Conservation (phyloP, 2,113 vertebrate species). For the Zootoca vivipara region DNA sequence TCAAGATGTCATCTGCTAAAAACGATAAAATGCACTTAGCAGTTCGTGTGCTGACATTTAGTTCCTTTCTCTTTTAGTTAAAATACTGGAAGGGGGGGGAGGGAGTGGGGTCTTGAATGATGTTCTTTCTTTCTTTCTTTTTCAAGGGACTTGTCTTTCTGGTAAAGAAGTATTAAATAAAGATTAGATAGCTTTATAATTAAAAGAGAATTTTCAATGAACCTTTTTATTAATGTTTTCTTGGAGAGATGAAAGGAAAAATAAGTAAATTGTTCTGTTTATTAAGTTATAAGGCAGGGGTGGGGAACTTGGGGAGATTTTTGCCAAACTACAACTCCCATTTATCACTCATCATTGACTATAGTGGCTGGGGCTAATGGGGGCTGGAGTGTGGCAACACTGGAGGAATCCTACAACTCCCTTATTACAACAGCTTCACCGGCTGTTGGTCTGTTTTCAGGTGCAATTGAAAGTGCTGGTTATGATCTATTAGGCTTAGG, state of each 20-base stretch:
- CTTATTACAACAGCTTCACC: not conserved
- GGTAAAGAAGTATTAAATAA: not conserved
- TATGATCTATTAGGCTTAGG: too few relatives aligned
- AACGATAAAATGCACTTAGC: constrained; percentile 10
- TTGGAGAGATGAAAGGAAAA: not conserved
- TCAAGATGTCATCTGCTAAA: constrained; percentile 13
- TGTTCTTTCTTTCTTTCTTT: not conserved
- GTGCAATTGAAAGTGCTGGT: too few relatives aligned
- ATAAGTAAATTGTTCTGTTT: not conserved
- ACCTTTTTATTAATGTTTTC: not conserved
- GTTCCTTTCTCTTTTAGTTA: not conserved
- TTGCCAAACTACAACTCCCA: too few relatives aligned
- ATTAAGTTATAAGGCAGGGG: not conserved
- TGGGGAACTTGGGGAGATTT: too few relatives aligned
- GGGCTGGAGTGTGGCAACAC: too few relatives aligned
- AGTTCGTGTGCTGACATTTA: not conserved
- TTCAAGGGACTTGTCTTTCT: not conserved
- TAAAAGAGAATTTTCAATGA: not conserved
- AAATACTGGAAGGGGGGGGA: not conserved
- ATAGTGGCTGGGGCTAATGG: too few relatives aligned
- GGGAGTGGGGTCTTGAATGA: not conserved
- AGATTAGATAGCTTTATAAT: not conserved
- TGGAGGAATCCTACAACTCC: not conserved
- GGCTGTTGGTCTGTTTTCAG: too few relatives aligned
- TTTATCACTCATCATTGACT: too few relatives aligned